These are phyloP conservation scores for Lasioglossum leucozonium DNA, from an alignment of 2,888 invertebrate genomes.

Conservation along the genomic window DNA sequence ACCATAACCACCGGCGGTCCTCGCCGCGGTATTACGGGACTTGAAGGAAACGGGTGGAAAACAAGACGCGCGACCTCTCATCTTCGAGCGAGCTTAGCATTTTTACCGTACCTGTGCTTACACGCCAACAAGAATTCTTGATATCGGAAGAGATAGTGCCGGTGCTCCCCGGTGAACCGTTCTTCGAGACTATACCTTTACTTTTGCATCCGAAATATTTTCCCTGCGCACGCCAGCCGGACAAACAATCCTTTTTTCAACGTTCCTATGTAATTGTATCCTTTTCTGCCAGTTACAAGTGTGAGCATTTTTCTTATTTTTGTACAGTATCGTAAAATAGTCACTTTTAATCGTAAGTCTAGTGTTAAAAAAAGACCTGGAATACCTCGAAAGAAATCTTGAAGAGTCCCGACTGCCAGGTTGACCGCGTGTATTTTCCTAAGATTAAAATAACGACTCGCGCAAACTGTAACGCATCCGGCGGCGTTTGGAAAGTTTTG, in stretches of 20 bases:
- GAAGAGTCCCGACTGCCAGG: neutral
- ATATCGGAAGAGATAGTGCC: constrained; percentile 4
- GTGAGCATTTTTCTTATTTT: too few relatives aligned
- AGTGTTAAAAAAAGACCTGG: neutral
- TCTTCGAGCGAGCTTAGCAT: constrained; percentile 69
- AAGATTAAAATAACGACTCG: neutral
- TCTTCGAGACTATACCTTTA: constrained; percentile 15
- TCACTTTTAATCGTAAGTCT: too few relatives aligned
- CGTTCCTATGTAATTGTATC: too few relatives aligned
- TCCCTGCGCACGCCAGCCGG: neutral
- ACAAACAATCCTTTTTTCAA: neutral
- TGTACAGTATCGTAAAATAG: too few relatives aligned
- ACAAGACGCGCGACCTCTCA: constrained; percentile 58
- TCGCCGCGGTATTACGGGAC: neutral
- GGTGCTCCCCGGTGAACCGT: constrained; percentile 34
- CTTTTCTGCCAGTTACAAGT: too few relatives aligned
- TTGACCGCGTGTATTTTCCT: neutral
- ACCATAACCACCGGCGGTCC: constrained; percentile 16
- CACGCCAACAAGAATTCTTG: constrained; percentile 47
- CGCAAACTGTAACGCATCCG: neutral
- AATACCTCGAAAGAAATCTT: neutral
- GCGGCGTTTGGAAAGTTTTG: constrained; percentile 8
- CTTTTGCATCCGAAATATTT: constrained; percentile 35
- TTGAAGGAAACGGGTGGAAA: neutral
- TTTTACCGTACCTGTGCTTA: constrained; percentile 65